These are phyloP conservation scores for Connochaetes taurinus DNA, from an alignment of 2,113 vertebrate species.

Conservation along the genomic window DNA sequence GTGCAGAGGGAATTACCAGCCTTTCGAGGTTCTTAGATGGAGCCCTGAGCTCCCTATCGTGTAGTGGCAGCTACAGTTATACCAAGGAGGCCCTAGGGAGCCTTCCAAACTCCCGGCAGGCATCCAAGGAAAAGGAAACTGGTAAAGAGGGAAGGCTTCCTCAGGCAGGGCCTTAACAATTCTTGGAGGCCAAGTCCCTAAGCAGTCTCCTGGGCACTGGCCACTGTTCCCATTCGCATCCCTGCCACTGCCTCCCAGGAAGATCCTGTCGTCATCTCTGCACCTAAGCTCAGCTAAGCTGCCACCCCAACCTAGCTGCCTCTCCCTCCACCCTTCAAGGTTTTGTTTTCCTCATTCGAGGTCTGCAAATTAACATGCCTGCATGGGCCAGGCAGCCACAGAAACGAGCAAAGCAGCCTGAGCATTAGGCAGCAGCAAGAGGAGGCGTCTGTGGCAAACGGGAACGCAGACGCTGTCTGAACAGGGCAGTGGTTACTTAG, in stretches of 20 bases:
- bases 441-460: not conserved
- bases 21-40: not conserved
- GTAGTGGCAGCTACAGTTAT: not conserved
- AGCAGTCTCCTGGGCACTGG: not conserved
- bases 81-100: not conserved
- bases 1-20: not conserved
- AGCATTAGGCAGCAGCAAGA: not conserved
- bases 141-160: not conserved
- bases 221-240: not conserved
- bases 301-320: not conserved
- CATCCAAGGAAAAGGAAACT: not conserved
- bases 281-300: not conserved
- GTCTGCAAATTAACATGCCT: not conserved
- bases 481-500: not conserved
- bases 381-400: not conserved
- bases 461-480: not conserved
- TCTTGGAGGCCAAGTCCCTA: not conserved
- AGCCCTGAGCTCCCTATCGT: not conserved
- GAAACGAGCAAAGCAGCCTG: not conserved
- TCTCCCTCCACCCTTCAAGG: not conserved
- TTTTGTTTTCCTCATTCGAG: not conserved
- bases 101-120: not conserved
- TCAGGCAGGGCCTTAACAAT: not conserved
- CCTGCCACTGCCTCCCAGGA: not conserved
- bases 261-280: not conserved